Percentiles rank a stretch among this genome's conserved stretches.
These are phyloP conservation scores for Drosophila tani DNA, from an alignment of 1,140 invertebrate genomes.

Conservation along the genomic window DNA sequence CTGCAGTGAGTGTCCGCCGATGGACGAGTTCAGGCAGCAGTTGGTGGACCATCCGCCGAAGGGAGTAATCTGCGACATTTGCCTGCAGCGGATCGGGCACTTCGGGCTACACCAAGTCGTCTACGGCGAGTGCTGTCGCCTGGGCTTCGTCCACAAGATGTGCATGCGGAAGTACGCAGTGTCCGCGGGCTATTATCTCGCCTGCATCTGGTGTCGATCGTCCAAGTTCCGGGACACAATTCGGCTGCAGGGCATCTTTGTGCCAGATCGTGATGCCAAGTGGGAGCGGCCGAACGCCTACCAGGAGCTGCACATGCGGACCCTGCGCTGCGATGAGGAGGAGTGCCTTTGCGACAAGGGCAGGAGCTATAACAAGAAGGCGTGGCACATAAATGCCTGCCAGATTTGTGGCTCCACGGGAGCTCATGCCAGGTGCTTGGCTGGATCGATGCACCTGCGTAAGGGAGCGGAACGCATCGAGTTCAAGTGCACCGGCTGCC, in stretches of 20 bases:
- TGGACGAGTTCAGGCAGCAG: conserved; percentile 36
- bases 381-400: conserved; percentile 40
- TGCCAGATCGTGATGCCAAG: conserved; percentile 71
- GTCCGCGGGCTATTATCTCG: conserved; percentile 71
- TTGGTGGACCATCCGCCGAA: conserved; percentile 28
- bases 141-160: conserved; percentile 60
- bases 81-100: conserved; percentile 9
- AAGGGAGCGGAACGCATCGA: neutral
- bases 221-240: conserved; percentile 55
- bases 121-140: conserved; percentile 66
- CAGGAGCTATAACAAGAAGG: conserved; percentile 23
- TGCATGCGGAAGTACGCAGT: conserved; percentile 69
- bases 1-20: conserved; percentile 50
- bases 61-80: conserved; percentile 52
- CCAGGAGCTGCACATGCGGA: conserved; percentile 56
- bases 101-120: conserved; percentile 27
- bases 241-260: conserved; percentile 61
- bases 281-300: conserved; percentile 69
- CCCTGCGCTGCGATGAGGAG: conserved; percentile 43
- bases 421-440: neutral
- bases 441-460: neutral
- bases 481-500: conserved; percentile 45
- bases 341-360: conserved; percentile 57
- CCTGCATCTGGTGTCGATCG: conserved; percentile 70
- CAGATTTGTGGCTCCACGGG: conserved; percentile 26